Evolutionary conservation across 2,113 vertebrate species (phyloP), one percentile per base, ranked within the genome.

Genomic region (Pipra filicauda): DNA sequence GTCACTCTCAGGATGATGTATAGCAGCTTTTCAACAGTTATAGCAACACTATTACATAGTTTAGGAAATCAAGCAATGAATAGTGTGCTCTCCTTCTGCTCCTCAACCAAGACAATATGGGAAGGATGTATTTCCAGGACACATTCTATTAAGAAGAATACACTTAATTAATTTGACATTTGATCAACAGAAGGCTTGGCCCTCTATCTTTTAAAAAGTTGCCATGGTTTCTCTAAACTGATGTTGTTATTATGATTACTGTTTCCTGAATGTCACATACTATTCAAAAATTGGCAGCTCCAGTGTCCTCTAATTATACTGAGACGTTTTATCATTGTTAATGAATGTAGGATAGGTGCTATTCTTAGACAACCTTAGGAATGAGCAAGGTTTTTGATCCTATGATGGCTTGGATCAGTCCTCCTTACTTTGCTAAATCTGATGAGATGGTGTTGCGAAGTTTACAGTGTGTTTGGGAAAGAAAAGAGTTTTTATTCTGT

Each of bases 251-350:
- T 61, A 1, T 10, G 8, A 48, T 79, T 85, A 18, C 51, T 83
- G 5, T 88, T 94, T 95, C 78, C 78, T 94, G 67, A 88, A 51
- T 90, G 91, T 91, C 69, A 70, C 1, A 0, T 64, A 10, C 46
- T 59, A 4, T 41, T 85, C 43, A 66, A 91, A 90, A 83, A 70
- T n/a, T 77, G 78, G 64, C 86, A 86, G 24, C 55, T 89, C 12
- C 28, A 65, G 21, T 23, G 30, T 94, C 30, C 33, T 85, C 13
- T 90, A 24, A 27, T 73, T 73, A 24, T 27, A 43, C 51, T 46
- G 91, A 95, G 72, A 83, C 55, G 17, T 97, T 96, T 66, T 74
- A 85, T 90, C 59, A 80, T 90, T 83, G 64, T 78, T 88, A 88
- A 43, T 88, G 82, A 96, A 90, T 73, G 82, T 71, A 52, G 46